Percentiles rank a stretch among this genome's conserved stretches.
phyloP scores from a whole-genome alignment of 1,140 invertebrate species.

The Drosophila dunni region DNA sequence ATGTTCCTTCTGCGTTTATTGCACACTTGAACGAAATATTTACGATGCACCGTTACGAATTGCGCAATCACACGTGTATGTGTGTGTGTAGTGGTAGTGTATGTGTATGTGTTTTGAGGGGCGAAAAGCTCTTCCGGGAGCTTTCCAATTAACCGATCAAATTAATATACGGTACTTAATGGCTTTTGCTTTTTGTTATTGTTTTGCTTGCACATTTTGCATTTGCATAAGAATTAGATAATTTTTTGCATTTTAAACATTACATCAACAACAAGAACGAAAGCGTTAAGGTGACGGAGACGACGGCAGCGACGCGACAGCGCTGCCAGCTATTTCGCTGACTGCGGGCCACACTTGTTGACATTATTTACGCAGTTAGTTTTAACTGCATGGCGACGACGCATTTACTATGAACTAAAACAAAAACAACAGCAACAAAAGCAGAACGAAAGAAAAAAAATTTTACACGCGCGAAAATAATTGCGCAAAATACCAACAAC shows the following conservation, averaged over 20 bases:
- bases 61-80: slow-evolving; percentile 1
- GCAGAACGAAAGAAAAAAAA: slow-evolving; percentile 37
- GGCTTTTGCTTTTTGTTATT: not conserved
- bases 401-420: slow-evolving; percentile 27
- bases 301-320: not conserved
- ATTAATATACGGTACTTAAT: slow-evolving; percentile 18
- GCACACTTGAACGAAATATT: slow-evolving; percentile 14
- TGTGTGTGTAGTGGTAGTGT: too few species aligned
- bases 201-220: not conserved
- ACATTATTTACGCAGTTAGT: slow-evolving; percentile 73
- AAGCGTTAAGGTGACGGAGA: not conserved
- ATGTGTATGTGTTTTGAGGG: too few species aligned
- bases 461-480: slow-evolving; percentile 53
- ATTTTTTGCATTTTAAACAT: slow-evolving; percentile 16
- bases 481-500: slow-evolving; percentile 53
- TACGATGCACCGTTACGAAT: slow-evolving; percentile 25
- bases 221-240: slow-evolving; percentile 33
- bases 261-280: slow-evolving; percentile 1
- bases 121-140: not conserved
- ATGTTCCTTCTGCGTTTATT: not conserved
- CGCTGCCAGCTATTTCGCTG: slow-evolving; percentile 8
- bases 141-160: slow-evolving; percentile 6
- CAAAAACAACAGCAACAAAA: slow-evolving; percentile 34
- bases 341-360: slow-evolving; percentile 53
- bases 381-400: slow-evolving; percentile 27